These are phyloP conservation scores for Catocala sponsa DNA, from an alignment of 2,888 invertebrate species.

Conservation along the genomic window DNA sequence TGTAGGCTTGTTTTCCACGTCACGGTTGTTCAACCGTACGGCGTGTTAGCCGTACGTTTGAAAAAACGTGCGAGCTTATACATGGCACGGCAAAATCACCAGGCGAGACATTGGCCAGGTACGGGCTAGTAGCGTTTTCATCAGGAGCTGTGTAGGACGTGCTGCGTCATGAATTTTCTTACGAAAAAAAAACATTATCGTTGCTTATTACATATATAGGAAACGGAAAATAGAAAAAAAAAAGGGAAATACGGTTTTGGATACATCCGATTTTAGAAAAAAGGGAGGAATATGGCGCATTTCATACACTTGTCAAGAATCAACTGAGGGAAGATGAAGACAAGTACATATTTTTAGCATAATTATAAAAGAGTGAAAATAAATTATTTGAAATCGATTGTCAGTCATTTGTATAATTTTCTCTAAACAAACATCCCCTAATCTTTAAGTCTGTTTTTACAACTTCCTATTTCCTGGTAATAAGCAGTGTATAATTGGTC, in stretches of 20 bases:
- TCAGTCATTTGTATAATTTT: too few species aligned
- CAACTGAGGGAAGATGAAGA: constrained; percentile 31
- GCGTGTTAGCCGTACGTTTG: constrained; percentile 5
- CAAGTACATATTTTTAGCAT: too few species aligned
- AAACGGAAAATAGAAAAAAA: neutral
- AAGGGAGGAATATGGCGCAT: constrained; percentile 29
- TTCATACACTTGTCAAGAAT: constrained; percentile 39
- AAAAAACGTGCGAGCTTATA: constrained; percentile 26
- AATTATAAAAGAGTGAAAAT: too few species aligned
- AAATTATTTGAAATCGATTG: too few species aligned
- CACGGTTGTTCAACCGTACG: constrained; percentile 3
- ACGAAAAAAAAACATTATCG: constrained; percentile 6
- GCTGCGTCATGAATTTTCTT: neutral
- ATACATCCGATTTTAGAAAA: neutral
- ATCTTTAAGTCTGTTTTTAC: too few species aligned
- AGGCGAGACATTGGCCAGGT: constrained; percentile 21
- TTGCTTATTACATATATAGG: constrained; percentile 3
- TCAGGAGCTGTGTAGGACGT: constrained; percentile 7
- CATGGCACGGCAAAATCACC: constrained; percentile 25
- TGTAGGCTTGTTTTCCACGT: neutral
- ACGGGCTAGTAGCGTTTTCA: constrained; percentile 19
- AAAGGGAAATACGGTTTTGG: neutral
- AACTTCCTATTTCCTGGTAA: too few species aligned
- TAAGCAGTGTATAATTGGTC: too few species aligned
- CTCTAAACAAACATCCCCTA: too few species aligned